phyloP scores from a whole-genome alignment of 2,797 vertebrate species.

The Oreortyx pictus region DNA sequence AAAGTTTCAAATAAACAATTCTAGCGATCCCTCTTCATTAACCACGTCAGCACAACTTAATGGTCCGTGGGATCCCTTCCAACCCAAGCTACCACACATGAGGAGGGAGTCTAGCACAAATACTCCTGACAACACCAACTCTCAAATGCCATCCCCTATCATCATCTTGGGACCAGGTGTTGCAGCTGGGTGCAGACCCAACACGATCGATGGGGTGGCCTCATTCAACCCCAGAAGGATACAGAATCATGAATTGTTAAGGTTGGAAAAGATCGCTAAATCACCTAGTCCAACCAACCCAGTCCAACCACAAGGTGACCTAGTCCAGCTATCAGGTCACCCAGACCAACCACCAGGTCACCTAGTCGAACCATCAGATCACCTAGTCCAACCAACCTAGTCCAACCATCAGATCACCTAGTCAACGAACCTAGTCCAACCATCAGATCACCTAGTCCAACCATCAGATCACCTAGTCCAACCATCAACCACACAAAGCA shows the following conservation, averaged over 20 bases:
- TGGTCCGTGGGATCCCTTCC: no score
- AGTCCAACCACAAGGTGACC: no score
- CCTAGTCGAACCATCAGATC: no score
- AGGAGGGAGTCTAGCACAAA: not conserved
- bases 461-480: no score
- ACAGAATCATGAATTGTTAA: not conserved
- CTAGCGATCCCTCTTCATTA: constrained; percentile 48
- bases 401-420: no score
- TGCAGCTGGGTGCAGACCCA: not conserved
- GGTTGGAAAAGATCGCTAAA: not conserved
- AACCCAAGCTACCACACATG: not conserved
- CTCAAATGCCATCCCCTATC: not conserved
- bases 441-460: no score
- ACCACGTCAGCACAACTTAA: not conserved
- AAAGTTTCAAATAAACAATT: constrained; percentile 55
- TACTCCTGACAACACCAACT: not conserved
- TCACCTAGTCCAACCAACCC: not conserved
- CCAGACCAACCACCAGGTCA: no score
- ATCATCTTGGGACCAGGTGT: fast-evolving
- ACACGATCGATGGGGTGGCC: not conserved
- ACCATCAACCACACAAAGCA: not conserved
- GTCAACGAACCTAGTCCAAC: no score
- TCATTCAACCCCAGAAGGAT: no score
- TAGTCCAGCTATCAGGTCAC: no score
- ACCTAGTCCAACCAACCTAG: no score